Evolutionary conservation across 1,140 invertebrate species (phyloP).

Genomic region (Zaprionus ghesquierei): DNA sequence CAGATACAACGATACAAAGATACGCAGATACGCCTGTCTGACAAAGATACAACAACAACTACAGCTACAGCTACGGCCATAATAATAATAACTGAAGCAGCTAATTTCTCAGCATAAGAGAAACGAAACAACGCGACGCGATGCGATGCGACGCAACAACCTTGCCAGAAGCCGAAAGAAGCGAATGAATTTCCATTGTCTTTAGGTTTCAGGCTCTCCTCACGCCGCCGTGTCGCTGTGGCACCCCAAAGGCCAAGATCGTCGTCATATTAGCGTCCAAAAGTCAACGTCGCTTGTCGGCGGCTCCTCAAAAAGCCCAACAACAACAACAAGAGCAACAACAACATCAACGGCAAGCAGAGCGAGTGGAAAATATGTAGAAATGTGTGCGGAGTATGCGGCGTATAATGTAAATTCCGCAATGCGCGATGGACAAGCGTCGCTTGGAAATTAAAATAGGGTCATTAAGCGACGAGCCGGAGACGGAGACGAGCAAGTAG

Average conservation of each 20-base stretch:
- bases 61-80: slow-evolving; percentile 29
- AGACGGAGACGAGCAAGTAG: slow-evolving; percentile 16
- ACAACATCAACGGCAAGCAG: neutral
- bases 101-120: slow-evolving; percentile 70
- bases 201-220: slow-evolving; percentile 55
- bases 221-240: slow-evolving; percentile 26
- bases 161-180: slow-evolving; percentile 67
- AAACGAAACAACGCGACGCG: slow-evolving; percentile 6
- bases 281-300: slow-evolving; percentile 74
- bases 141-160: slow-evolving; percentile 42
- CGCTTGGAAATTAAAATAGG: slow-evolving; percentile 79
- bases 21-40: slow-evolving; percentile 59
- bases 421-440: slow-evolving; percentile 78
- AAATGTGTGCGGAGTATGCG: slow-evolving; percentile 34
- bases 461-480: slow-evolving; percentile 66
- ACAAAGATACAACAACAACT: slow-evolving; percentile 22
- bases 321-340: slow-evolving; percentile 10
- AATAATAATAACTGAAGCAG: slow-evolving; percentile 77
- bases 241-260: slow-evolving; percentile 77
- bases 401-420: slow-evolving; percentile 78
- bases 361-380: slow-evolving; percentile 26
- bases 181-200: slow-evolving; percentile 77
- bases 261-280: slow-evolving; percentile 78
- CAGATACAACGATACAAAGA: slow-evolving; percentile 50
- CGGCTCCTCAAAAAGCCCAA: slow-evolving; percentile 68